Percentiles rank a stretch among this genome's conserved stretches.
Conservation (phyloP, 2,113 vertebrate genomes). For the Bubo blakistoni region DNA sequence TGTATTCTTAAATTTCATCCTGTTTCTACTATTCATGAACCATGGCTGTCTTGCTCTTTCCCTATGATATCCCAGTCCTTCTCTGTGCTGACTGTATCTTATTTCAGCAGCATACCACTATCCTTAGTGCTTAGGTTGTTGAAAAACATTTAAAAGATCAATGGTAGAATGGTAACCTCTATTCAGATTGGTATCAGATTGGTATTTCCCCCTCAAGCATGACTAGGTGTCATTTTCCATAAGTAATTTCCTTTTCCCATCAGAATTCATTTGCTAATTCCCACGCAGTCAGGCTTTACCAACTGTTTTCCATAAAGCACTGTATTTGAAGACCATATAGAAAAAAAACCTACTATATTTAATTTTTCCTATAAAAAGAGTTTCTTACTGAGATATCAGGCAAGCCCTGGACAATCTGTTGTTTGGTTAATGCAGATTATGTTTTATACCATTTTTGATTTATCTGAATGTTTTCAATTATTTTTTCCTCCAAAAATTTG, state of each 20-base stretch:
- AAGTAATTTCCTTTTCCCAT: background rate
- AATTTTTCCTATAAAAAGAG: background rate
- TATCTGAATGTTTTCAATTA: background rate
- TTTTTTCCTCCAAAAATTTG: background rate
- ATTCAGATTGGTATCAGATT: background rate
- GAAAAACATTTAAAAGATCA: background rate
- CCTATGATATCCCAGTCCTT: background rate
- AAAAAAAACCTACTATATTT: background rate
- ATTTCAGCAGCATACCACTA: background rate
- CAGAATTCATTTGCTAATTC: background rate
- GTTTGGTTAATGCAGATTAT: background rate
- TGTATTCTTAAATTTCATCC: background rate
- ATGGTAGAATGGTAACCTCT: background rate
- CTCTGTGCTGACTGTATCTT: background rate
- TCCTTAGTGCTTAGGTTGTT: background rate
- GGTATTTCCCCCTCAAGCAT: background rate
- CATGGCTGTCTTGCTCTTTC: background rate
- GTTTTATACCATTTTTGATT: background rate
- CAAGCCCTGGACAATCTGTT: background rate
- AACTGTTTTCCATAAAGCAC: background rate
- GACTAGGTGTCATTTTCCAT: background rate
- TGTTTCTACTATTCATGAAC: background rate
- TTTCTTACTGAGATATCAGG: background rate
- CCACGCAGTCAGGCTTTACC: background rate
- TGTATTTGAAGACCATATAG: background rate